Evolutionary conservation across 2,113 vertebrate genomes (phyloP).

Genomic region (Edolisoma coerulescens): DNA sequence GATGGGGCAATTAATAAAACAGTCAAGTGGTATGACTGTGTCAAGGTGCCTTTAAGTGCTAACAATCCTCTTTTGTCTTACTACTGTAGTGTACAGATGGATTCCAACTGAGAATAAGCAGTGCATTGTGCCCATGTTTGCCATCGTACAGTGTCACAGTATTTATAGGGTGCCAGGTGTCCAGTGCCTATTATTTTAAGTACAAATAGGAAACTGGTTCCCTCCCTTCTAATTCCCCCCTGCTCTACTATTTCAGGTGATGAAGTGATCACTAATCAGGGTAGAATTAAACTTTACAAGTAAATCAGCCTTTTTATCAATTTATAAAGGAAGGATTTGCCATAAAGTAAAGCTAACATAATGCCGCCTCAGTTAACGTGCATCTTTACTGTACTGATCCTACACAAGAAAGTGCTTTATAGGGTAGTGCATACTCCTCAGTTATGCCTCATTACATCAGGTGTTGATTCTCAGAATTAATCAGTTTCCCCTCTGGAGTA

Average conservation of each 20-base stretch:
- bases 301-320: constrained; percentile 40
- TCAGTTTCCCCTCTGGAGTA: background rate
- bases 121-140: constrained; percentile 61
- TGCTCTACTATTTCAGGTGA: constrained; percentile 45
- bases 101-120: constrained; percentile 69
- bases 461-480: background rate
- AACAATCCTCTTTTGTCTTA: constrained; percentile 81
- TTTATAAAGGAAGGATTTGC: constrained; percentile 26
- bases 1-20: constrained; percentile 80
- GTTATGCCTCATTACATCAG: background rate
- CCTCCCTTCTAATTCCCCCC: background rate
- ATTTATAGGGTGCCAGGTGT: constrained; percentile 73
- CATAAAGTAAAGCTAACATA: background rate
- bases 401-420: background rate
- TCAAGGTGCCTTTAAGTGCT: constrained; percentile 77
- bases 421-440: background rate
- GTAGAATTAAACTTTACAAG: constrained; percentile 40
- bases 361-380: background rate
- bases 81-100: constrained; percentile 68
- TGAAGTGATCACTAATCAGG: constrained; percentile 45
- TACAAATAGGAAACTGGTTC: constrained; percentile 61
- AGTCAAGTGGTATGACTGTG: constrained; percentile 67
- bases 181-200: constrained; percentile 64
- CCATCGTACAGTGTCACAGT: constrained; percentile 40
- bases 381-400: background rate